Conservation (phyloP, 2,797 vertebrate species). For the Muscicapa striata region DNA sequence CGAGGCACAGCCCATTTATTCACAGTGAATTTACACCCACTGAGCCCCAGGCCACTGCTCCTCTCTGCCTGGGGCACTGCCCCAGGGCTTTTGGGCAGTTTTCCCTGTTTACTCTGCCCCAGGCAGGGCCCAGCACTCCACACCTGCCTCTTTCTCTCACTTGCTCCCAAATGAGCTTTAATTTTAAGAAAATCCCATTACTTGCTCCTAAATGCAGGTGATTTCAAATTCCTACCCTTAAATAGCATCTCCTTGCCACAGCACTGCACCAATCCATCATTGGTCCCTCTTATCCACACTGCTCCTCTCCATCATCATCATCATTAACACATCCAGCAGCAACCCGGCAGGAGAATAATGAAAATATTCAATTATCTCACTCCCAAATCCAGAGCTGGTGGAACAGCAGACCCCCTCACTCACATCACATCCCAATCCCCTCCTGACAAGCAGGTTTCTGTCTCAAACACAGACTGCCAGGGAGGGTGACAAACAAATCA, state of each 20-base stretch:
- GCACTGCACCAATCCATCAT: neutral
- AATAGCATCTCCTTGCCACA: neutral
- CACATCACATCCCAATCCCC: neutral
- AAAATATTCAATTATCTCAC: neutral
- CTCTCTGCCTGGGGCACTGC: neutral
- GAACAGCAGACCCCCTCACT: neutral
- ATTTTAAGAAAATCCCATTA: neutral
- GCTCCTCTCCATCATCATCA: accelerated
- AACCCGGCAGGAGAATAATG: neutral
- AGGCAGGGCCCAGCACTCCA: neutral
- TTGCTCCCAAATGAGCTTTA: neutral
- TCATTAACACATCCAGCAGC: neutral
- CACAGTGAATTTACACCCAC: accelerated
- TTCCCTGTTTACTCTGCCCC: neutral
- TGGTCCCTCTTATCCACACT: neutral
- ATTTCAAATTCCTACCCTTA: neutral
- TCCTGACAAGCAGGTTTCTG: neutral
- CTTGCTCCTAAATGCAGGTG: neutral
- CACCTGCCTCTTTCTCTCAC: neutral
- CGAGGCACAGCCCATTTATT: neutral
- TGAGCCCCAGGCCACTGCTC: neutral
- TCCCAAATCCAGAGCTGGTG: neutral
- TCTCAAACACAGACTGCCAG: neutral
- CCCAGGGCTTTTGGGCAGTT: accelerated
- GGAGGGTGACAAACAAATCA: neutral